Evolutionary conservation across 92 coral and sea anemone genomes (phyloP), one percentile per base, ranked within the genome.

Genomic region (Phenganax stokvisi): DNA sequence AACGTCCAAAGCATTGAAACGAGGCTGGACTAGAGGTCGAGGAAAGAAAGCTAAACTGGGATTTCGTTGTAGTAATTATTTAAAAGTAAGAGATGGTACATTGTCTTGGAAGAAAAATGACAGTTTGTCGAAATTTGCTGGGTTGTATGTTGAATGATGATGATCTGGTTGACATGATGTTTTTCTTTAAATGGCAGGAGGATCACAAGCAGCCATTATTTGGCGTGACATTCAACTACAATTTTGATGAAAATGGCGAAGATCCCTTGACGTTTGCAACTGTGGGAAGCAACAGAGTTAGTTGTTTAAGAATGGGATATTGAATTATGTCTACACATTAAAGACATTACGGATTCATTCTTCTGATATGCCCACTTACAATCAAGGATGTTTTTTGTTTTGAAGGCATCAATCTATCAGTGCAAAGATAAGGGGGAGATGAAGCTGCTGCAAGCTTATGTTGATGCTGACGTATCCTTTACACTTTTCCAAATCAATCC

Each of bases 201-300:
- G 99, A 96, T 71, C 99, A 96, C 85, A 96, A 96, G 85, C 96
- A 89, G 80, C 99, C 99, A 0, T 72, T 96, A 80, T 96, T 96
- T 85, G 97, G 97, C 5, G 90, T 96, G 28, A 93, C 89, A 78
- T 96, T 96, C 79, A 96, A 96, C 68, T 91, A 88, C 59, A 92
- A 92, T 82, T 88, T 96, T n/a, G 89, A 91, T 31, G 96, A 91
- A 59, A 94, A 89, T 61, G 90, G 89, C 15, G 85, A 87, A 56
- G 99, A 90, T 58, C 83, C 93, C 0, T 89, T 92, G 75, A 74
- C 88, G 74, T 96, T 96, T 92, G 99, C 99, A 12, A 96, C 99
- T 52, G 97, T 92, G 31, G 99, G 99, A 27, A 96, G 99, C 66
- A 96, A 96, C 87, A 92, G 97, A 91, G 99, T 96, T 81, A 85